Evolutionary conservation across 2,888 invertebrate genomes (phyloP), one percentile per base, ranked within the genome.

Genomic region (Esperia sulphurella): DNA sequence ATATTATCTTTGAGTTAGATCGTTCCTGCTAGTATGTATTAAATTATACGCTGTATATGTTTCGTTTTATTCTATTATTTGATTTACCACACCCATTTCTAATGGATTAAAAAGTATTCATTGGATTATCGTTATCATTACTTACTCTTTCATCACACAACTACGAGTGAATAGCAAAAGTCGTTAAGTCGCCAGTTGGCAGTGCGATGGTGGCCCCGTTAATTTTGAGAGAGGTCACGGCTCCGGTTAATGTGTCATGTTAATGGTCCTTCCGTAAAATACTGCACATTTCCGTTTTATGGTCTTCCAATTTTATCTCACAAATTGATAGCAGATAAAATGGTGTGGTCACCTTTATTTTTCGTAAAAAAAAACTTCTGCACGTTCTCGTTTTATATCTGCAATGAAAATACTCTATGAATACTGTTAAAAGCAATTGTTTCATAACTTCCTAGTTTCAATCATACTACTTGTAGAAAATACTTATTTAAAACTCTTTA

Each of bases 181-280:
- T 71, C 72, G 72, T 75, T 72, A 21, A 21, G 59, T 61, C 58
- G 63, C 63, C 68, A 68, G 73, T 78, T 75, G 77, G 79, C 76
- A 79, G 61, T 52, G 57, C 62, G 58, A 72, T 71, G 67, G 61
- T 71, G 67, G 61, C 63, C 64, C 67, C 70, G 75, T 75, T 77
- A 75, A 74, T 76, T 73, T 65, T 54, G 51, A 57, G 66, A 63
- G 65, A 63, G 68, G 74, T 66, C 66, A 65, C 62, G 62, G 57
- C 63, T 60, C 65, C 70, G 70, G 77, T 75, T 73, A 76, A 76
- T 76, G 75, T 79, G 80, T 79, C 79, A 78, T 78, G 75, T 75
- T 82, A 83, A 83, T 80, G 47, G 61, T 68, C 52, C 52, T 61
- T 8, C 56, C 63, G 68, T 80, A 68, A 80, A 76, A 77, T 79